These are phyloP conservation scores for Bovichtus variegatus DNA, from an alignment of 2,797 vertebrate species.

Conservation along the genomic window DNA sequence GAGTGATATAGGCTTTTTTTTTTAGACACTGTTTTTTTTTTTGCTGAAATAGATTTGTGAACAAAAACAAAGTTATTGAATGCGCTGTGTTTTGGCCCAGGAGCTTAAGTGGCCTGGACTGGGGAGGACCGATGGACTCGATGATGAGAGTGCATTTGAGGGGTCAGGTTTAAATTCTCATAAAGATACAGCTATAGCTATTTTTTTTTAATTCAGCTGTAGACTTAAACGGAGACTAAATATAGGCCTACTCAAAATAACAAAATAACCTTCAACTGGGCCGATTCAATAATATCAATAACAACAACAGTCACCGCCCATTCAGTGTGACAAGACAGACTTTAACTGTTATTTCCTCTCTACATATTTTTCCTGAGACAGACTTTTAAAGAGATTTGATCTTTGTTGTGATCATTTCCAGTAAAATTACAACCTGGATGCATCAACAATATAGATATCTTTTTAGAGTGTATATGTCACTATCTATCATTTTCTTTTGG, in stretches of 20 bases:
- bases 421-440: too few relatives aligned
- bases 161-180: slow-evolving; percentile 33
- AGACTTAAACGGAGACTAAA: neutral
- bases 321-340: neutral
- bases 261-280: neutral
- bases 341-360: neutral
- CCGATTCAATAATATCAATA: neutral
- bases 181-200: neutral
- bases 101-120: slow-evolving; percentile 56
- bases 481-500: neutral
- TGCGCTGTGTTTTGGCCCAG: slow-evolving; percentile 33
- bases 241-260: neutral
- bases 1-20: slow-evolving; percentile 31
- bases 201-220: neutral
- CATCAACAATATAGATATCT: neutral
- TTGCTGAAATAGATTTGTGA: slow-evolving; percentile 25
- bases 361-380: too few relatives aligned
- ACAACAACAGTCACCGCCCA: slow-evolving; percentile 30
- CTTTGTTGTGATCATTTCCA: too few relatives aligned
- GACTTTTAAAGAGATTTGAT: too few relatives aligned
- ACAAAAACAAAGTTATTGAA: slow-evolving; percentile 27
- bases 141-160: slow-evolving; percentile 40
- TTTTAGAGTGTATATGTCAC: neutral
- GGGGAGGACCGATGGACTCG: slow-evolving; percentile 51
- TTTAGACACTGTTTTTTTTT: slow-evolving; percentile 31